A percentile compares a stretch with the other conserved stretches of the same genome.
Evolutionary conservation across 2,888 invertebrate species (phyloP).

Genomic region (Hyalella azteca): DNA sequence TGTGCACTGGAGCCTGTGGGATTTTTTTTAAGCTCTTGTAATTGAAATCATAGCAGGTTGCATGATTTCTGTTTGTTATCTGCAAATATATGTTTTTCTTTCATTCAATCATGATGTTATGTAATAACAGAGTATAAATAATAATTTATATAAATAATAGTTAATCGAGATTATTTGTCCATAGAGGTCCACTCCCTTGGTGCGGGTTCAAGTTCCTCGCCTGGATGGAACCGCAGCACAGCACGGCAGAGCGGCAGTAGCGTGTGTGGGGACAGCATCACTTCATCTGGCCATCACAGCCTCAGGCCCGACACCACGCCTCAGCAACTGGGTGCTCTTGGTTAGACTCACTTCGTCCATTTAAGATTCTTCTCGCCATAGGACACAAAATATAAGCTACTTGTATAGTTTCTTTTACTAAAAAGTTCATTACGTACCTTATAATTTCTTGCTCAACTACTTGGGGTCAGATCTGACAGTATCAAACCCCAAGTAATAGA

Average conservation of each 20-base stretch:
- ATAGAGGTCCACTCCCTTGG: slow-evolving; percentile 51
- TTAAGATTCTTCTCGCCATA: no score
- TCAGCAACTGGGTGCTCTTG: slow-evolving; percentile 57
- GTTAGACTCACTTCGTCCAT: no score
- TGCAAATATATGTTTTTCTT: background rate
- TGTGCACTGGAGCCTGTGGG: no score
- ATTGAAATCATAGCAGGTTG: no score
- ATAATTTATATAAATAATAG: background rate
- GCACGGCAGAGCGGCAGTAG: slow-evolving; percentile 51
- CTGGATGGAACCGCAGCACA: slow-evolving; percentile 50
- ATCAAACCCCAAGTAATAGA: no score
- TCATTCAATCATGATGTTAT: background rate
- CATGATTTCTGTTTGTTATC: no score
- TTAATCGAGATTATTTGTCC: background rate
- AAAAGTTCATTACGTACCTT: background rate
- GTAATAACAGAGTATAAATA: background rate
- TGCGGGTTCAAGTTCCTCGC: slow-evolving; percentile 35
- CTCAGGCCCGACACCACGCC: slow-evolving; percentile 48
- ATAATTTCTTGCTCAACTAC: background rate
- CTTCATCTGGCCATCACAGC: slow-evolving; percentile 37
- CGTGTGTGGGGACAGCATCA: slow-evolving; percentile 45
- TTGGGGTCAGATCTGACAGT: no score
- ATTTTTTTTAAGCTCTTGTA: no score
- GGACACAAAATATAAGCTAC: no score
- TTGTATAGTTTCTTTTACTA: no score